Conservation (phyloP, 2,113 vertebrate species). For the Tragulus kanchil region DNA sequence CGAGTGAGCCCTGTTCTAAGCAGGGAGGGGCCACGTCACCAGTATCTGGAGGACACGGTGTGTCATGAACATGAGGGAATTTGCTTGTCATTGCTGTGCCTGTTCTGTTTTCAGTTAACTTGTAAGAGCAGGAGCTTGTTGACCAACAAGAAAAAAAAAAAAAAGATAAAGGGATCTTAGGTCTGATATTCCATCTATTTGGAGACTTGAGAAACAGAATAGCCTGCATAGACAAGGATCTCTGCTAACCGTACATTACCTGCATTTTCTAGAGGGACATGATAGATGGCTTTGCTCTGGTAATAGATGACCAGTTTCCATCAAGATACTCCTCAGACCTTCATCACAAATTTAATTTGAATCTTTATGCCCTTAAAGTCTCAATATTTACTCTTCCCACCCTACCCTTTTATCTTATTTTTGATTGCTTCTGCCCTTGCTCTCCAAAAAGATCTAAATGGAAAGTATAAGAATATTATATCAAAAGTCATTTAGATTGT, state of each 20-base stretch:
- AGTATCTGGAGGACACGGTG: fast-evolving
- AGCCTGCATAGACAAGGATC: background rate
- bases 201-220: background rate
- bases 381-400: background rate
- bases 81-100: background rate
- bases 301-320: background rate
- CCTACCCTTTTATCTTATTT: constrained; percentile 26
- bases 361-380: background rate
- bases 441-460: constrained; percentile 36
- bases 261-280: background rate
- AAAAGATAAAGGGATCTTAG: background rate
- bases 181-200: background rate
- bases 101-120: background rate
- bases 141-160: background rate
- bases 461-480: constrained; percentile 44
- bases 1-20: fast-evolving
- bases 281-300: background rate
- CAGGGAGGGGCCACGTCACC: fast-evolving
- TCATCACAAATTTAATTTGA: constrained; percentile 42
- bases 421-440: constrained; percentile 30
- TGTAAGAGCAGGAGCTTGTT: background rate
- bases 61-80: fast-evolving
- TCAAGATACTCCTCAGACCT: background rate
- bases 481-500: background rate
- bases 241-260: fast-evolving